Evolutionary conservation across 2,113 vertebrate species (phyloP).

Genomic region (Chitala chitala): DNA sequence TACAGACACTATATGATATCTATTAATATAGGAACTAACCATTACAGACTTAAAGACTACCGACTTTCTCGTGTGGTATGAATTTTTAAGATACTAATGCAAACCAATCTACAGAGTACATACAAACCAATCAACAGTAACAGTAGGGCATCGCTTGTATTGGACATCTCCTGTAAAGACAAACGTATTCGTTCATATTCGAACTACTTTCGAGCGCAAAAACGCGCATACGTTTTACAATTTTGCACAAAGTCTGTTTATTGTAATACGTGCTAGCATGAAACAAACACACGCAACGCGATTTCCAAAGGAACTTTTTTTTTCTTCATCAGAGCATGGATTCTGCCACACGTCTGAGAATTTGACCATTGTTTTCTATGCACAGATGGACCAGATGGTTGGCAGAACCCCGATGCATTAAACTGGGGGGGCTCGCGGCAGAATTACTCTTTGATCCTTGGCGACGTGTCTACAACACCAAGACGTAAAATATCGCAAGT

Average conservation of each 20-base stretch:
- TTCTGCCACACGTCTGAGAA: slow-evolving; percentile 69
- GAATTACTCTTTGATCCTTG: slow-evolving; percentile 72
- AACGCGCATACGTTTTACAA: no score
- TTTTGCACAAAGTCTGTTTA: background rate
- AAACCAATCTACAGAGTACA: no score
- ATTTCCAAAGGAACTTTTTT: slow-evolving; percentile 67
- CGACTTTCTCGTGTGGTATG: no score
- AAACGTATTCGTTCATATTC: background rate
- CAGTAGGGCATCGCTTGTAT: no score
- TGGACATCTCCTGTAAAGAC: background rate
- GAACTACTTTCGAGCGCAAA: background rate
- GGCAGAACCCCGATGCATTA: slow-evolving; percentile 74
- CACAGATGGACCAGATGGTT: slow-evolving; percentile 79
- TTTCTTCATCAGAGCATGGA: slow-evolving; percentile 62
- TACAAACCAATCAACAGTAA: no score
- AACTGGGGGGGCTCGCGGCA: slow-evolving; percentile 66
- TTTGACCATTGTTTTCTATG: slow-evolving; percentile 76
- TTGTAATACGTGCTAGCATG: background rate
- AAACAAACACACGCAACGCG: slow-evolving; percentile 17
- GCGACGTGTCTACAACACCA: slow-evolving; percentile 71
- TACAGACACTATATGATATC: no score
- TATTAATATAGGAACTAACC: no score
- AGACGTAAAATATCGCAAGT: slow-evolving; percentile 73
- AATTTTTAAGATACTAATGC: no score
- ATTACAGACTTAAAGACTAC: no score